Percentiles rank a stretch among this genome's conserved stretches.
Evolutionary conservation across 2,888 invertebrate species (phyloP).

Genomic region (Pammene fasciana): DNA sequence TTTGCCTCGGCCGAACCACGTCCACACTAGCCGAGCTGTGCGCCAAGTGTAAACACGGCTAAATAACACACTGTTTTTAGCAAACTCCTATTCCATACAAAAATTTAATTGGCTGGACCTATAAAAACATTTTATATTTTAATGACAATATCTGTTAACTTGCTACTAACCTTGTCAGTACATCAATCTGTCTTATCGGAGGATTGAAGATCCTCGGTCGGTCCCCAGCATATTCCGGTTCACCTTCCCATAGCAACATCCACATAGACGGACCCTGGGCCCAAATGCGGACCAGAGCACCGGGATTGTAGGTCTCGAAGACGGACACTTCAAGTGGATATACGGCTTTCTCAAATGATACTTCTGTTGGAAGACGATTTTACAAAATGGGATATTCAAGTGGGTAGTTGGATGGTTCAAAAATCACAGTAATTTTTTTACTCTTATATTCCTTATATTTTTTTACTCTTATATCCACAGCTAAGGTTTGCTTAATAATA

Average conservation of each 20-base stretch:
- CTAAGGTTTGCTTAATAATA: no score
- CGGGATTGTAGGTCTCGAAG: slow-evolving; percentile 94
- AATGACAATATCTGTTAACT: no score
- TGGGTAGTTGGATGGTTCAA: not conserved
- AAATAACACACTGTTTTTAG: no score
- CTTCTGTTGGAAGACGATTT: slow-evolving; percentile 77
- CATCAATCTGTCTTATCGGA: slow-evolving; percentile 82
- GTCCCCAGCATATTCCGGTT: slow-evolving; percentile 84
- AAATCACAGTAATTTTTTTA: not conserved
- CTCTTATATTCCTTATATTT: no score
- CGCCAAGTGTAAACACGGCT: no score
- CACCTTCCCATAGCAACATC: slow-evolving; percentile 90
- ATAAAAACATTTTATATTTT: no score
- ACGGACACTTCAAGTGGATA: slow-evolving; percentile 88
- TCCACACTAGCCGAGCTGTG: no score
- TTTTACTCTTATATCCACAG: no score
- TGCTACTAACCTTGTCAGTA: slow-evolving; percentile 63
- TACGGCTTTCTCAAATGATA: slow-evolving; percentile 86
- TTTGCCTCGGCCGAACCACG: no score
- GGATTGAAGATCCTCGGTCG: slow-evolving; percentile 90
- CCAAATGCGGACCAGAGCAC: slow-evolving; percentile 92
- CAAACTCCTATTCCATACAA: no score
- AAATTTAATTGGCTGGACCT: no score
- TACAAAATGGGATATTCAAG: slow-evolving; percentile 48
- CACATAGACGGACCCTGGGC: slow-evolving; percentile 84